Evolutionary conservation across 2,888 invertebrate species (phyloP).

Genomic region (Octodonta nipae): DNA sequence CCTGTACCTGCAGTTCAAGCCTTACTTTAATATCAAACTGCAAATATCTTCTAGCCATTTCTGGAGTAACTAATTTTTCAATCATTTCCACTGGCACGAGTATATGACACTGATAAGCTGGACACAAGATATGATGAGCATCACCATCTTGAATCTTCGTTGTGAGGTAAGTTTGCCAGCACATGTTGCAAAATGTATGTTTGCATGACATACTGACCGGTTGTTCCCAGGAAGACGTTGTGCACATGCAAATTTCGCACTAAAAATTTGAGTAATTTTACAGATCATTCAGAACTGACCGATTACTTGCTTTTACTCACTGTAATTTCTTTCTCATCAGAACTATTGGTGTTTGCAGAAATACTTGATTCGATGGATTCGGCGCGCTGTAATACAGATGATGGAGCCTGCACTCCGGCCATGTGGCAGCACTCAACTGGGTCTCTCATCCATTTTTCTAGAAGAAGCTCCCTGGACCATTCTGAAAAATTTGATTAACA

Average conservation of each 20-base stretch:
- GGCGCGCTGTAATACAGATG: constrained; percentile 36
- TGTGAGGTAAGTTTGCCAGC: constrained; percentile 53
- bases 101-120: constrained; percentile 49
- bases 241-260: constrained; percentile 49
- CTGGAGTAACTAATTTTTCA: constrained; percentile 50
- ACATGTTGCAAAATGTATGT: constrained; percentile 48
- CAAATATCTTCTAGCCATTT: constrained; percentile 50
- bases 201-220: constrained; percentile 46
- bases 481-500: too few relatives aligned
- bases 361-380: constrained; percentile 31
- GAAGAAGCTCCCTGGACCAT: constrained; percentile 51
- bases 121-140: constrained; percentile 51
- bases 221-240: constrained; percentile 36
- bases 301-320: too few relatives aligned
- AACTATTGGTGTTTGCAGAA: constrained; percentile 25
- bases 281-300: too few relatives aligned
- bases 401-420: constrained; percentile 51
- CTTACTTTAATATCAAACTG: constrained; percentile 55
- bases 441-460: constrained; percentile 56
- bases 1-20: too few relatives aligned
- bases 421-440: constrained; percentile 49
- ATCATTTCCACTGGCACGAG: constrained; percentile 53
- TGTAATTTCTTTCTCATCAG: constrained; percentile 26
- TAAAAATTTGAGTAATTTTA: too few relatives aligned
- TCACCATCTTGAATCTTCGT: constrained; percentile 53